Conservation (phyloP, 2,797 vertebrate genomes). For the Mergus octosetaceus region DNA sequence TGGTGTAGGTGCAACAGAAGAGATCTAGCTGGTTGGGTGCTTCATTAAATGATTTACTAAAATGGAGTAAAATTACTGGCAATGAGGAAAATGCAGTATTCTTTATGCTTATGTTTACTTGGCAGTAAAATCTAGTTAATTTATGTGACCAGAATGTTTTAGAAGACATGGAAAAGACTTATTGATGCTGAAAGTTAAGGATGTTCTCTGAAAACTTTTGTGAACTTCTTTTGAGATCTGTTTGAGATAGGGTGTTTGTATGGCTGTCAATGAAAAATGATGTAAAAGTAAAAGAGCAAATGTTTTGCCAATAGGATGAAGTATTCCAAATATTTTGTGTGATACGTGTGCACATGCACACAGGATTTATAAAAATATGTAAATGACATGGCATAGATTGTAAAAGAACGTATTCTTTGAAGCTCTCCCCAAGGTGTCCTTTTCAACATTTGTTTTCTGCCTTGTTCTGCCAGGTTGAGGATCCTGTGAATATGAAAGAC, state of each 20-base stretch:
- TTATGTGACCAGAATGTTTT: not conserved
- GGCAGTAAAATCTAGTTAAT: not conserved
- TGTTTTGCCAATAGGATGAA: not conserved
- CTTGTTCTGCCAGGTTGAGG: not conserved
- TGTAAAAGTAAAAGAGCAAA: not conserved
- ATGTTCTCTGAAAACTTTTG: not conserved
- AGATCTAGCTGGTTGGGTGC: not conserved
- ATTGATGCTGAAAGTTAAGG: not conserved
- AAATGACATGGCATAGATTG: not conserved
- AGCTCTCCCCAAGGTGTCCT: not conserved
- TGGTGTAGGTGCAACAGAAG: not conserved
- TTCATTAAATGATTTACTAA: not conserved
- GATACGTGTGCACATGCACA: not conserved
- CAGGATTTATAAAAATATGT: not conserved
- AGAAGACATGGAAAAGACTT: not conserved
- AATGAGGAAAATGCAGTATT: not conserved
- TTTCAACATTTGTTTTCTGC: not conserved
- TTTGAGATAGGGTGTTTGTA: not conserved
- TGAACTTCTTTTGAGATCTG: not conserved
- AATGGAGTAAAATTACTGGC: not conserved
- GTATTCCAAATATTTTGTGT: not conserved
- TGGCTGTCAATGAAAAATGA: not conserved
- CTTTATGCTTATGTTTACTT: not conserved
- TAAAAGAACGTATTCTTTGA: not conserved
- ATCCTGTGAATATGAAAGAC: not conserved